Conservation (phyloP, 2,797 vertebrate genomes). For the Chaunax sp. region DNA sequence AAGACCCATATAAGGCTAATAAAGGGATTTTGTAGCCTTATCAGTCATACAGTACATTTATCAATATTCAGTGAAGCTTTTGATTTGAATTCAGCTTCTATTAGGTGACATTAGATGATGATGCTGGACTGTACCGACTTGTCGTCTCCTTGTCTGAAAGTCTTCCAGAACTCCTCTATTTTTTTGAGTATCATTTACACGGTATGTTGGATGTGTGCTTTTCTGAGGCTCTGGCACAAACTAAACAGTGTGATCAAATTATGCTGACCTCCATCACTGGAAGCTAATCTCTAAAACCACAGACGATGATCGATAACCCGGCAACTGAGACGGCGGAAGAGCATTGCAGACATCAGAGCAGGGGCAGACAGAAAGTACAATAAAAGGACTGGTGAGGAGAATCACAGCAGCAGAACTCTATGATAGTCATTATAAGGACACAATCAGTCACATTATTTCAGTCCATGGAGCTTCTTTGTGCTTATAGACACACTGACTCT, state of each 20-base stretch:
- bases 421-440: background rate
- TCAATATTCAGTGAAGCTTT: too few relatives aligned
- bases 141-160: constrained; percentile 33
- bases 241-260: constrained; percentile 67
- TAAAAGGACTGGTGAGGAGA: background rate
- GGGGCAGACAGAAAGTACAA: constrained; percentile 14
- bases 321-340: constrained; percentile 52
- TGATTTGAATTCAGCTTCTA: too few relatives aligned
- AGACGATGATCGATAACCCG: constrained; percentile 68
- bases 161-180: constrained; percentile 14
- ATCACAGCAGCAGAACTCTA: background rate
- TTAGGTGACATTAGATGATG: too few relatives aligned
- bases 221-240: constrained; percentile 37
- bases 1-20: too few relatives aligned
- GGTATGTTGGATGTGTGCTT: constrained; percentile 26
- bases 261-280: constrained; percentile 71
- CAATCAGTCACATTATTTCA: constrained; percentile 2
- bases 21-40: too few relatives aligned
- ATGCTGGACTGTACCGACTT: background rate
- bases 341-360: constrained; percentile 32
- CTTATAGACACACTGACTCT: constrained; percentile 3
- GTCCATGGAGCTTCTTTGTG: constrained; percentile 1
- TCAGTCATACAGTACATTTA: too few relatives aligned
- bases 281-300: constrained; percentile 61
- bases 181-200: constrained; percentile 46